phyloP scores from a whole-genome alignment of 2,797 vertebrate species.

The Morelia viridis region DNA sequence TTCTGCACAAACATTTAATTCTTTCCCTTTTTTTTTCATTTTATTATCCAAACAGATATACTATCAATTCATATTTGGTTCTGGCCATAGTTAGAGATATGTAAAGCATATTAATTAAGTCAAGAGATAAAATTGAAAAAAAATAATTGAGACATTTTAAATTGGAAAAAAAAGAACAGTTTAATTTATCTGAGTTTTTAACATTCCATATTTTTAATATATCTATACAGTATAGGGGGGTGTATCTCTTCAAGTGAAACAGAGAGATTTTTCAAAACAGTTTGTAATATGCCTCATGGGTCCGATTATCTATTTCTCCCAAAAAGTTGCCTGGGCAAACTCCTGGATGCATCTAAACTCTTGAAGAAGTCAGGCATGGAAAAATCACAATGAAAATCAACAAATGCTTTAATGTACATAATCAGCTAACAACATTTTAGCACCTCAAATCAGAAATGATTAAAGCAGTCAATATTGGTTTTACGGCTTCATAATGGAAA shows the following conservation, averaged over 20 bases:
- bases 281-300: not conserved
- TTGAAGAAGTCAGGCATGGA: not conserved
- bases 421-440: not conserved
- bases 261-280: not conserved
- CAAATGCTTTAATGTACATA: not conserved
- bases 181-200: not conserved
- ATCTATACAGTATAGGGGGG: too few relatives aligned
- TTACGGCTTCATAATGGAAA: not conserved
- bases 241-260: not conserved
- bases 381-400: not conserved
- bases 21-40: not conserved
- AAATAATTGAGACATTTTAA: too few relatives aligned
- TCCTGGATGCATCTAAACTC: not conserved
- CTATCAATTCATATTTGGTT: not conserved
- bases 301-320: not conserved
- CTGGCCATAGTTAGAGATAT: not conserved
- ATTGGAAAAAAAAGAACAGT: too few relatives aligned
- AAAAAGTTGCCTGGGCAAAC: not conserved
- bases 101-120: not conserved
- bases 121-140: not conserved
- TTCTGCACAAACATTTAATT: not conserved
- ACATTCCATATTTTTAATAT: not conserved
- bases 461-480: not conserved
- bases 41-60: not conserved
- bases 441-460: not conserved